A percentile compares a stretch with the other conserved stretches of the same genome.
Conservation (phyloP, 2,113 vertebrate genomes). For the Butorides virescens region DNA sequence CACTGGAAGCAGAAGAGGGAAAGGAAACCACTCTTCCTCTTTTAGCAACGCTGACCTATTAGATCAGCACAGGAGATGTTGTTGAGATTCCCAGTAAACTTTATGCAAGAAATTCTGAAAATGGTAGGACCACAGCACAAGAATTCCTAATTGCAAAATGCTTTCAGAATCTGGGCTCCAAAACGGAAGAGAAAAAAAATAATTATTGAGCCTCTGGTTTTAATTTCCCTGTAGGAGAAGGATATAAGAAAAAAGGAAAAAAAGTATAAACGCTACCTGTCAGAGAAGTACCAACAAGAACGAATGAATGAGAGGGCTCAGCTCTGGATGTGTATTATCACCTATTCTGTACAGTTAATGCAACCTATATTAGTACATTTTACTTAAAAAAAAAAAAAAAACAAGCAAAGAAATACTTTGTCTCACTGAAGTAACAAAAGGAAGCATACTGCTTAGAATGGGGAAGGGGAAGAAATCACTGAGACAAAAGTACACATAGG, state of each 20-base stretch:
- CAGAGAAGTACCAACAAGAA: background rate
- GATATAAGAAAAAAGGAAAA: background rate
- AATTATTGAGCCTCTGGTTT: background rate
- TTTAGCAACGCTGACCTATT: background rate
- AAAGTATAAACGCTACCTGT: background rate
- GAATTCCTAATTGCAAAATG: background rate
- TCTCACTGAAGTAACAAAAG: background rate
- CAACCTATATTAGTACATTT: background rate
- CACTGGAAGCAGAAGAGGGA: background rate
- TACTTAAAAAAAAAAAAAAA: background rate
- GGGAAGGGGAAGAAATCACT: too few relatives aligned
- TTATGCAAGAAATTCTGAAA: background rate
- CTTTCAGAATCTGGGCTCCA: background rate
- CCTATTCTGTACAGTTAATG: background rate
- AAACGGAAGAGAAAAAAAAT: background rate
- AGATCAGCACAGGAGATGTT: background rate
- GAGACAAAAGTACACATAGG: rapidly evolving
- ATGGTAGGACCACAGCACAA: background rate
- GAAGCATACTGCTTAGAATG: background rate
- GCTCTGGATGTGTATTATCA: background rate
- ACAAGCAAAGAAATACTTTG: background rate
- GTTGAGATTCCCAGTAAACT: background rate
- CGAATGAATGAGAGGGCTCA: background rate
- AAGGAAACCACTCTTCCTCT: background rate
- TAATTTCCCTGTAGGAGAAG: background rate